Evolutionary conservation across 2,113 vertebrate species (phyloP), one percentile per base, ranked within the genome.

Genomic region (human (Homo sapiens)): DNA sequence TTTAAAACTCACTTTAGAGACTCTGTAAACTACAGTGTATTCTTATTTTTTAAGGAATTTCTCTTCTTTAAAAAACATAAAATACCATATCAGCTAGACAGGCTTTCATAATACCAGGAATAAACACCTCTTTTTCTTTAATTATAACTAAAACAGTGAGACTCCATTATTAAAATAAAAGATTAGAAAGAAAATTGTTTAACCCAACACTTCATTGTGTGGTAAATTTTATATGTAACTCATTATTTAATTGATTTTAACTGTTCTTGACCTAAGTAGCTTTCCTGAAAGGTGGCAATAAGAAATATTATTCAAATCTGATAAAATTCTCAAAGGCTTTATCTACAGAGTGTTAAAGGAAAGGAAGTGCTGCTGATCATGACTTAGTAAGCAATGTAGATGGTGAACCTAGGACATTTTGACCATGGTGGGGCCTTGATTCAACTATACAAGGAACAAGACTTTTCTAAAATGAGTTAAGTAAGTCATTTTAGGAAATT

Each of bases 21-120:
- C 40, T 95, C 72, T 64, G 25, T 35, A 86, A 40, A 82, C 9
- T 9, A 30, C 78, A 79, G 50, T 2, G 0, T 7, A 2, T 72
- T 70, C 81, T 38, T 95, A 4, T 94, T 91, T 93, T 43, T 80
- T 45, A 20, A 76, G 97, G 59, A 22, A 88, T 93, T 96, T 98
- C 4, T 93, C 13, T 75, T 5, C 22, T 97, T 96, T 94, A 52
- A 90, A 92, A 92, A 76, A 76, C 64, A 90, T 66, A 76, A 97
- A 83, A 7, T 16, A 14, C 4, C 18, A 40, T 59, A 80, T 59
- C 40, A 87, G 75, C 16, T 22, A 57, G 79, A 88, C 11, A 84
- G 52, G 1, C 32, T 97, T 95, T 52, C 3, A 4, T 73, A 85
- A 91, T 50, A 79, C 6, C 59, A 13, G 3, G 90, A 68, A 85